phyloP scores from a whole-genome alignment of 2,113 vertebrate species.

The Erythrolamprus reginae region DNA sequence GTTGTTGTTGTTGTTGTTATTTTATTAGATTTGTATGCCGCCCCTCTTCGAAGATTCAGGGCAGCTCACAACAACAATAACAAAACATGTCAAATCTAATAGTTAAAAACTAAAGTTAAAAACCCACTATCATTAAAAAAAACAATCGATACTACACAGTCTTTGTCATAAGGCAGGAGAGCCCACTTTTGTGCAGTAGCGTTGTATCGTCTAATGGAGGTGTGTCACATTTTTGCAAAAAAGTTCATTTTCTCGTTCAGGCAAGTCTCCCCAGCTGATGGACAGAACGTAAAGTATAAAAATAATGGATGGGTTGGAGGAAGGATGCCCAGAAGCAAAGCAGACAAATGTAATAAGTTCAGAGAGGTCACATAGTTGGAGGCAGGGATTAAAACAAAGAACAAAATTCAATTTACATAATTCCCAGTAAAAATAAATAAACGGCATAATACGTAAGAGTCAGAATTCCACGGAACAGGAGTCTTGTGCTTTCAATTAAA shows the following conservation, averaged over 20 bases:
- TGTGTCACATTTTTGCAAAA: background rate
- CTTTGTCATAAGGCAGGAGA: background rate
- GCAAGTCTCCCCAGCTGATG: background rate
- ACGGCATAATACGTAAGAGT: background rate
- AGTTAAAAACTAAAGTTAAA: too few species aligned
- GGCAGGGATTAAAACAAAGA: background rate
- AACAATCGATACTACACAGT: too few species aligned
- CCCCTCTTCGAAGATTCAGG: too few species aligned
- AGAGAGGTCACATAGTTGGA: background rate
- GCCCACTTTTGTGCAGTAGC: background rate
- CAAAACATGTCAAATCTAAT: too few species aligned
- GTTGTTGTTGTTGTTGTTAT: too few species aligned
- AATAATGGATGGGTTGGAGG: background rate
- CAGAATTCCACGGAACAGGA: background rate
- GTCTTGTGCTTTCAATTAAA: background rate
- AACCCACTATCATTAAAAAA: too few species aligned
- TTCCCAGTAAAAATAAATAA: background rate
- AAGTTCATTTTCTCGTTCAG: background rate
- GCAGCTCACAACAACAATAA: too few species aligned
- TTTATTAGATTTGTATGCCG: too few species aligned
- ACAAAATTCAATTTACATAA: background rate
- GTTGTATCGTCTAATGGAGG: background rate
- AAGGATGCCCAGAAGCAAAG: too few species aligned
- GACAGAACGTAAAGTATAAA: background rate
- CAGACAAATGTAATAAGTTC: background rate